Evolutionary conservation across 53 echinoderm and acorn worm genomes (phyloP).

Genomic region (Patiria pectinifera): DNA sequence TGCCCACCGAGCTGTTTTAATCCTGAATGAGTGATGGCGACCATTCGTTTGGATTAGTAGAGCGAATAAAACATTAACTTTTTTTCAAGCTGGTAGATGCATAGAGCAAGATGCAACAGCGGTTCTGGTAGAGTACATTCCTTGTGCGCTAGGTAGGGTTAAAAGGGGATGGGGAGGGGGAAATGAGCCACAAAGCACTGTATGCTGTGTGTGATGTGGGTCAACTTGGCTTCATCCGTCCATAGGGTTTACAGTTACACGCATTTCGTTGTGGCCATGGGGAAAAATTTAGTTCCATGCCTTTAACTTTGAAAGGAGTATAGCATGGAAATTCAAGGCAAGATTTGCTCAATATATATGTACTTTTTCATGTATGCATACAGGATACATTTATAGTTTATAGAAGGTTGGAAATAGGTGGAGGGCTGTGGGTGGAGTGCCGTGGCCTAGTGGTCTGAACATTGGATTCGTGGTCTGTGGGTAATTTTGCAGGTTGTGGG

Average conservation of each 20-base stretch:
- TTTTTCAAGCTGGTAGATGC: not conserved
- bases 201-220: not conserved
- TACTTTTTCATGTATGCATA: too few relatives aligned
- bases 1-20: not conserved
- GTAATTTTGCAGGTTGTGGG: too few relatives aligned
- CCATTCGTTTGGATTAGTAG: not conserved
- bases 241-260: not conserved
- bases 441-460: too few relatives aligned
- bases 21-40: not conserved
- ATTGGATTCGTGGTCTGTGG: too few relatives aligned
- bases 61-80: constrained; percentile 16
- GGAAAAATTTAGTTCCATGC: not conserved
- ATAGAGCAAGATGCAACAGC: too few relatives aligned
- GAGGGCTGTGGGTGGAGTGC: too few relatives aligned
- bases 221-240: not conserved
- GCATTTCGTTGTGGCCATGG: not conserved
- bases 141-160: not conserved
- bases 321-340: too few relatives aligned
- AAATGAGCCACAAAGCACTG: not conserved
- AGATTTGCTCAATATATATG: too few relatives aligned
- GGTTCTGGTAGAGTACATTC: constrained; percentile 12
- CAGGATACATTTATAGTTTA: too few relatives aligned
- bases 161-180: not conserved
- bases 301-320: not conserved
- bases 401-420: too few relatives aligned